Evolutionary conservation across 2,888 invertebrate genomes (phyloP), one percentile per base, ranked within the genome.

Genomic region (Pheosia gnoma): DNA sequence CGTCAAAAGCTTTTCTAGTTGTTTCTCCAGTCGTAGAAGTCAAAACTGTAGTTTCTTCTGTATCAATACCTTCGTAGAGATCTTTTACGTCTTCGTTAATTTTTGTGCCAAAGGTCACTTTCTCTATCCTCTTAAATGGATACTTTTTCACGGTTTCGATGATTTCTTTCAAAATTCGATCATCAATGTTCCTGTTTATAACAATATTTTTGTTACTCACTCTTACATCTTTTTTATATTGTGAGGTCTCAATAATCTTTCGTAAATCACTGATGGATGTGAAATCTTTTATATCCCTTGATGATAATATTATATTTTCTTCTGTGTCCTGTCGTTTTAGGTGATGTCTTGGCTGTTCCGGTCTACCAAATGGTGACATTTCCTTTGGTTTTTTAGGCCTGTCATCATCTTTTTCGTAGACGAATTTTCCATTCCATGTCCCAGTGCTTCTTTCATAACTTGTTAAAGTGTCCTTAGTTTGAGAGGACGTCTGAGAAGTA

Each of bases 21-120:
- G 89, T 79, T 66, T 88, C 93, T 37, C 88, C 89, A 59, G 82
- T 88, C 60, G 84, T 86, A 45, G 88, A 86, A 57, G 83, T 87
- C 53, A 92, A 61, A 54, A 91, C 80, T 57, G 88, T 91, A 5
- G 87, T 88, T 73, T 93, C 86, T 79, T 93, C 88, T 49, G 89
- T 84, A 65, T 93, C 93, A 47, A 89, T 74, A 36, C 93, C 93
- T 82, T 93, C 93, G 59, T 93, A 93, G 11, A 93, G 81, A 77
- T 93, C 94, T 83, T 94, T 95, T 13, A 95, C 94, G 74, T 95
- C 95, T 75, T 95, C 91, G 67, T 95, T 95, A 66, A 95, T 90
- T 84, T 94, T 95, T 59, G 94, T 91, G 57, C 95, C 93, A 71
- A 94, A 93, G 7, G 94, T 91, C 52, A 94, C 94, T 77, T 93